phyloP scores from a whole-genome alignment of 2,797 vertebrate genomes.

The Pipistrellus pipistrellus region DNA sequence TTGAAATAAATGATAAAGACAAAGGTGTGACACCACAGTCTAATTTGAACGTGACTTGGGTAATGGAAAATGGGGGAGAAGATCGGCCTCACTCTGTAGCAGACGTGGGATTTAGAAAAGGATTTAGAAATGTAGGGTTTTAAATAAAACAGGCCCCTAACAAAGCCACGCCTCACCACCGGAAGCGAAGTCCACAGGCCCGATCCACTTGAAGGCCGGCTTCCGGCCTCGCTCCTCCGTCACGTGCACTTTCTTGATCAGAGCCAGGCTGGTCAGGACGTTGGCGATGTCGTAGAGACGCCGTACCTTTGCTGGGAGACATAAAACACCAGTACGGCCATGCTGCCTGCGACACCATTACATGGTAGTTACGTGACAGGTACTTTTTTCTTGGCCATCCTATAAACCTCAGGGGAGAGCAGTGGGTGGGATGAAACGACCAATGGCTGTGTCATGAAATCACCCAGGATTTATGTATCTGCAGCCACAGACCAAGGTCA shows the following conservation, averaged over 20 bases:
- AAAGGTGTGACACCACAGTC: not conserved
- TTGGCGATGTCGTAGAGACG: constrained; percentile 97
- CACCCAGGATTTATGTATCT: not conserved
- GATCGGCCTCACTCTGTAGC: not conserved
- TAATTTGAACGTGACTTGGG: not conserved
- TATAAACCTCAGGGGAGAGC: not conserved
- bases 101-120: not conserved
- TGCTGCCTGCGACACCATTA: not conserved
- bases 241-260: constrained; percentile 96
- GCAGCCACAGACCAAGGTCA: constrained; percentile 57
- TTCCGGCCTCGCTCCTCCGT: constrained; percentile 94
- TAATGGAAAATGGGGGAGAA: not conserved
- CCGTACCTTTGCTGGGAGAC: constrained; percentile 93
- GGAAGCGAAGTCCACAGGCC: constrained; percentile 91
- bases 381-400: not conserved
- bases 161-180: constrained; percentile 84
- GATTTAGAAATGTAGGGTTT: not conserved
- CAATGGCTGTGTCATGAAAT: not conserved
- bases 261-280: constrained; percentile 94
- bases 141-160: not conserved
- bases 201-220: constrained; percentile 97
- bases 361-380: not conserved
- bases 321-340: constrained; percentile 61
- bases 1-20: constrained; percentile 56
- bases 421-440: not conserved